A percentile compares a stretch with the other conserved stretches of the same genome.
These are phyloP conservation scores for Sorex fumeus DNA, from an alignment of 2,113 vertebrate species.

Conservation along the genomic window DNA sequence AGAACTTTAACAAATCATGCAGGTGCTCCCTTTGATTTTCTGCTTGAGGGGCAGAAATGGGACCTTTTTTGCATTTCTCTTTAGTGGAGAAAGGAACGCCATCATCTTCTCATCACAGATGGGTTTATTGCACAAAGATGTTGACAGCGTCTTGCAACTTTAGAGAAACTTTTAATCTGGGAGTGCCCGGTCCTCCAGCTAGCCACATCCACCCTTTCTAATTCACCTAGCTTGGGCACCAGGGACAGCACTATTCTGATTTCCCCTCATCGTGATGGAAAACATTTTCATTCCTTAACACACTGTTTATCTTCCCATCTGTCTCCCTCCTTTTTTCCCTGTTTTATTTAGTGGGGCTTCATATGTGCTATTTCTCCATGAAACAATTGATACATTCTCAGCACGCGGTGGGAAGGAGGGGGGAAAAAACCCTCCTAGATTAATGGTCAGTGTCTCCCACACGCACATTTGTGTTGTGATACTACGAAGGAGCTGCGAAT, in stretches of 20 bases:
- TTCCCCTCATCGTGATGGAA: conserved; percentile 78
- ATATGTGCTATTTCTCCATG: conserved; percentile 84
- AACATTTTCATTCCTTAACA: conserved; percentile 85
- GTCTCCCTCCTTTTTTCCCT: conserved; percentile 83
- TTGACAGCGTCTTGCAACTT: conserved; percentile 2
- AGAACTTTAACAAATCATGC: conserved; percentile 50
- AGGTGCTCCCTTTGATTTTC: conserved; percentile 53
- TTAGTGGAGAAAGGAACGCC: conserved; percentile 29
- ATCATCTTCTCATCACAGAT: conserved; percentile 43
- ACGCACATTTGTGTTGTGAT: conserved; percentile 90
- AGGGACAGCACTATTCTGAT: conserved; percentile 73
- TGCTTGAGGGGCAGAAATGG: conserved; percentile 35
- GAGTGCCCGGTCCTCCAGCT: neutral
- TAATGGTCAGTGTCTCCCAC: conserved; percentile 91
- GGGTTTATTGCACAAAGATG: conserved; percentile 52
- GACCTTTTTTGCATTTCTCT: conserved; percentile 50
- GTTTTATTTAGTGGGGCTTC: conserved; percentile 88
- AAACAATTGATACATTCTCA: conserved; percentile 89
- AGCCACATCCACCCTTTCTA: conserved; percentile 51
- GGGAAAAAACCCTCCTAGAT: conserved; percentile 85
- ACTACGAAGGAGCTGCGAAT: conserved; percentile 89
- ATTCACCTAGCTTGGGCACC: conserved; percentile 68
- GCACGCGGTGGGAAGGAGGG: conserved; percentile 75
- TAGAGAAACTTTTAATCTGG: conserved; percentile 80
- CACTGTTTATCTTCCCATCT: conserved; percentile 84